Conservation (phyloP, 2,888 invertebrate genomes). For the Apamea monoglypha region DNA sequence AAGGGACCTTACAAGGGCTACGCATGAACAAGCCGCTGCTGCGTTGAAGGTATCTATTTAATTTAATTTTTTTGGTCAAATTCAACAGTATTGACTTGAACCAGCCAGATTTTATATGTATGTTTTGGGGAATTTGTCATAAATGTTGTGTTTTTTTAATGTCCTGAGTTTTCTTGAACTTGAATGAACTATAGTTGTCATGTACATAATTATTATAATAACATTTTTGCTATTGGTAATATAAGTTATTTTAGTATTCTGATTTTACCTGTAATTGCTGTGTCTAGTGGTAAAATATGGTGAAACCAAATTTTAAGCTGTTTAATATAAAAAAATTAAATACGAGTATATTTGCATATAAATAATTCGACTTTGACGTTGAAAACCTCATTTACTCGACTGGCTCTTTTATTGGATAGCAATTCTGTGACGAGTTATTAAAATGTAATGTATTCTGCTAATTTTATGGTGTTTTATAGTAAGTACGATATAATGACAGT, state of each 20-base stretch:
- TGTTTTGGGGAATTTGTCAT: not conserved
- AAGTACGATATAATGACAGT: not conserved
- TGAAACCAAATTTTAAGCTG: not conserved
- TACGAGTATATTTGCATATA: too few relatives aligned
- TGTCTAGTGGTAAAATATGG: not conserved
- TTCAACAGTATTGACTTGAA: not conserved
- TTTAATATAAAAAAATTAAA: not conserved
- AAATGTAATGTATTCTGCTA: not conserved
- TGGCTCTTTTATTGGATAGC: too few relatives aligned
- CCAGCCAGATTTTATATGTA: not conserved
- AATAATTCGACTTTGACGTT: not conserved
- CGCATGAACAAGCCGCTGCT: constrained; percentile 95
- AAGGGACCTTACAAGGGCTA: constrained; percentile 92
- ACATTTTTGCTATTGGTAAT: not conserved
- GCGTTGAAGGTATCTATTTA: constrained; percentile 85
- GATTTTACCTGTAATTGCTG: not conserved
- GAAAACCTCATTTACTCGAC: not conserved
- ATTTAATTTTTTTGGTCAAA: not conserved
- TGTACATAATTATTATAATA: not conserved
- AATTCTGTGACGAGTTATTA: not conserved
- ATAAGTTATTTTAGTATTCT: not conserved
- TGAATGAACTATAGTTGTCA: not conserved
- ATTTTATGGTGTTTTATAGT: not conserved
- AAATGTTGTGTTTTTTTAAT: not conserved
- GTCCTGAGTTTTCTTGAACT: not conserved